These are phyloP conservation scores for Euplagia quadripunctaria DNA, from an alignment of 2,888 invertebrate species.

Conservation along the genomic window DNA sequence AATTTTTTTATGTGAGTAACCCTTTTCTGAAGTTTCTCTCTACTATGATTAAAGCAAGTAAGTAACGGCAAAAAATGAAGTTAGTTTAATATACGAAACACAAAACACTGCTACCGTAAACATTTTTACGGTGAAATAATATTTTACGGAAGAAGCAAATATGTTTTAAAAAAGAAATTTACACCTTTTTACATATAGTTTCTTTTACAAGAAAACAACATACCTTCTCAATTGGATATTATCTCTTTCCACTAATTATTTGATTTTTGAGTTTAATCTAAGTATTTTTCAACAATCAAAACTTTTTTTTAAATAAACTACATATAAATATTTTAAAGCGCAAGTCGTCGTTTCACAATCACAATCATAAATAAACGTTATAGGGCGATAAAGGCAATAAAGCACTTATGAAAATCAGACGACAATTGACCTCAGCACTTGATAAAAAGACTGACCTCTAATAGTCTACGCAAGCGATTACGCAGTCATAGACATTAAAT, in stretches of 20 bases:
- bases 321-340: not conserved
- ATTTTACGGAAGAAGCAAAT: not conserved
- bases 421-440: constrained; percentile 73
- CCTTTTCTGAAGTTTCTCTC: constrained; percentile 13
- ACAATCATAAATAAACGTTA: constrained; percentile 23
- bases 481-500: constrained; percentile 11
- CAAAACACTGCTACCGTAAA: not conserved
- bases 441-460: constrained; percentile 70
- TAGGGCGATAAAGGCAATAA: constrained; percentile 47
- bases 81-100: constrained; percentile 2
- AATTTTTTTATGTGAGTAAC: constrained; percentile 32
- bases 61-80: constrained; percentile 11
- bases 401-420: constrained; percentile 67
- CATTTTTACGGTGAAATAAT: not conserved
- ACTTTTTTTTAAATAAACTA: not conserved
- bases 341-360: constrained; percentile 9
- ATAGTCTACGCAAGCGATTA: constrained; percentile 36
- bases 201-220: no score
- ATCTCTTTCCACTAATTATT: not conserved
- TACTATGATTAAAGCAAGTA: constrained; percentile 10
- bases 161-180: not conserved
- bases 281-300: not conserved
- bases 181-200: not conserved
- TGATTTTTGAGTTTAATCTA: not conserved
- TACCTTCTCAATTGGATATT: not conserved